phyloP scores from a whole-genome alignment of 1,140 invertebrate genomes.

The Acromyrmex heyeri region DNA sequence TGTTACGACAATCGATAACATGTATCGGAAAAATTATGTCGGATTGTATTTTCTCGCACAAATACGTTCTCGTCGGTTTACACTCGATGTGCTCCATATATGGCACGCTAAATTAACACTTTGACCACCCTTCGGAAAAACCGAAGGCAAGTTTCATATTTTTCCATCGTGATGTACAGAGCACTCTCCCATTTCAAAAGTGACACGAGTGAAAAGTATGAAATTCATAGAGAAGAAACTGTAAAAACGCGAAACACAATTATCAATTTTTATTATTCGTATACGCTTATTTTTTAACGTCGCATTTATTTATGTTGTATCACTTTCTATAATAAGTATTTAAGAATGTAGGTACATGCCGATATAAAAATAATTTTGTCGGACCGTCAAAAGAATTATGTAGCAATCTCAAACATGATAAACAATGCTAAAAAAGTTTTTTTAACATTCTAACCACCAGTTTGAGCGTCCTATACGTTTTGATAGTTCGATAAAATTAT shows the following conservation, averaged over 20 bases:
- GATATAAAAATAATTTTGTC: no score
- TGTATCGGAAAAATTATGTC: constrained; percentile 25
- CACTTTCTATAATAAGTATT: no score
- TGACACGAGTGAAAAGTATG: neutral
- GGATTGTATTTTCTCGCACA: constrained; percentile 1
- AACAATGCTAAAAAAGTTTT: no score
- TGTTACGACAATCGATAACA: constrained; percentile 22
- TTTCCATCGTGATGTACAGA: neutral
- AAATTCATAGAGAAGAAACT: neutral
- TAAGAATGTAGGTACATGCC: no score
- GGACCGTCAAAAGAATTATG: no score
- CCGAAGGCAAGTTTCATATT: neutral
- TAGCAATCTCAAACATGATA: no score
- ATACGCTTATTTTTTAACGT: neutral
- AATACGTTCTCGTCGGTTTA: neutral
- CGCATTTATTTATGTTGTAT: neutral
- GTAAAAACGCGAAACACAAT: neutral
- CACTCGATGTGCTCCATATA: neutral
- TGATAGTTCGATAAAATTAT: no score
- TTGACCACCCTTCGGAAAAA: neutral
- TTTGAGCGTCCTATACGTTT: no score
- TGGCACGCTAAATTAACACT: neutral
- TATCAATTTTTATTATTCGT: neutral
- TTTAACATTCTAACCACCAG: no score
- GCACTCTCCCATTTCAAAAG: neutral